A percentile compares a stretch with the other conserved stretches of the same genome.
Conservation (phyloP, 2,113 vertebrate genomes). For the Collichthys lucidus region DNA sequence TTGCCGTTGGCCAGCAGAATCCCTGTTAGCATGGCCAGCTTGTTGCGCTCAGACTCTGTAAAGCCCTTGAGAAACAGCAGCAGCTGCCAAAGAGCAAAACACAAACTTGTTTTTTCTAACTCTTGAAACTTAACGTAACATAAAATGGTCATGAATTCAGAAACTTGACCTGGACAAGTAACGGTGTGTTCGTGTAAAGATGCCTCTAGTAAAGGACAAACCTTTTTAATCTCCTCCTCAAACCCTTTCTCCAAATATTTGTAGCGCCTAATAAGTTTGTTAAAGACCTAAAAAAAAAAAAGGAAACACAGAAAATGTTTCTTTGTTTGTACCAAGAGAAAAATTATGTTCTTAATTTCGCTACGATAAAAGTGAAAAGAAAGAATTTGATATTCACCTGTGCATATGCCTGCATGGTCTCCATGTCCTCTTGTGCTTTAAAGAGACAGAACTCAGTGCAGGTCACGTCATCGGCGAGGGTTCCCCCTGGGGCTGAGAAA, state of each 20-base stretch:
- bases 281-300: conserved; percentile 89
- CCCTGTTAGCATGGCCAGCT: conserved; percentile 96
- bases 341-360: neutral
- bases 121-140: too few species aligned
- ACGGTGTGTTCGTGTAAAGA: neutral
- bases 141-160: neutral
- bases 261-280: conserved; percentile 99
- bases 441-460: conserved; percentile 97
- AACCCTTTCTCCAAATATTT: conserved; percentile 98
- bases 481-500: conserved; percentile 92
- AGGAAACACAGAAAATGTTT: neutral
- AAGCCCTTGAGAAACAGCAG: conserved; percentile 98
- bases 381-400: conserved; percentile 83
- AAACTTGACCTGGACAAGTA: neutral
- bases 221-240: conserved; percentile 99
- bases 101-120: neutral
- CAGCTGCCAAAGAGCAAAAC: conserved; percentile 85
- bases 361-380: neutral
- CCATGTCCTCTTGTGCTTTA: conserved; percentile 97
- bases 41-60: conserved; percentile 97
- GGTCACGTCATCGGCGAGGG: conserved; percentile 95
- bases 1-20: conserved; percentile 95
- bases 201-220: conserved; percentile 59
- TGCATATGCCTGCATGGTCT: conserved; percentile 99
- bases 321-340: conserved; percentile 88